Evolutionary conservation across 2,113 vertebrate genomes (phyloP).

Genomic region (Thryonomys swinderianus): DNA sequence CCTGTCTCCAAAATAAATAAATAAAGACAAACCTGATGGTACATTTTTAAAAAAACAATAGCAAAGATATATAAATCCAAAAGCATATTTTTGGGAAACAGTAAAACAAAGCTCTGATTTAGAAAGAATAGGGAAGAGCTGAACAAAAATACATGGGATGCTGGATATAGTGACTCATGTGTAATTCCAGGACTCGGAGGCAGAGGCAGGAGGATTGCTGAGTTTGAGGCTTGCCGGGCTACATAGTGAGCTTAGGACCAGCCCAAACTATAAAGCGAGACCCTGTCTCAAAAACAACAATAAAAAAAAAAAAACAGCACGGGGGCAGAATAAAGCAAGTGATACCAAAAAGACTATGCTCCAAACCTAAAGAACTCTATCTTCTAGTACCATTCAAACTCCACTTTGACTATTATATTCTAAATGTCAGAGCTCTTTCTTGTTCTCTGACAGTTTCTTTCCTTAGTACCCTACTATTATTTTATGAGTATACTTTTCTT

Average conservation of each 20-base stretch:
- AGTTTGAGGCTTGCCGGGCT: no score
- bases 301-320: no score
- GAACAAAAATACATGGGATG: not conserved
- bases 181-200: no score
- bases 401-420: not conserved
- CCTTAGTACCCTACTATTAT: not conserved
- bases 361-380: not conserved
- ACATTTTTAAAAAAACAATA: not conserved
- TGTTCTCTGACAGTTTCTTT: constrained; percentile 8
- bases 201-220: no score
- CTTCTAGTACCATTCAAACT: constrained; percentile 39
- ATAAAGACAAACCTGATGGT: not conserved
- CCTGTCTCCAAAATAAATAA: no score
- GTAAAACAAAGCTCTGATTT: constrained; percentile 28
- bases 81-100: not conserved
- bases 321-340: constrained; percentile 6
- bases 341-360: not conserved
- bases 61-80: constrained; percentile 8
- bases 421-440: not conserved
- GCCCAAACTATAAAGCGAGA: no score
- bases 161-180: no score
- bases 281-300: no score
- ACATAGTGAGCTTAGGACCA: no score
- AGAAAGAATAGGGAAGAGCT: not conserved
- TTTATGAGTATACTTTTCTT: not conserved